Evolutionary conservation across 2,888 invertebrate genomes (phyloP), one percentile per base, ranked within the genome.

Genomic region (Leptopilina syphax): DNA sequence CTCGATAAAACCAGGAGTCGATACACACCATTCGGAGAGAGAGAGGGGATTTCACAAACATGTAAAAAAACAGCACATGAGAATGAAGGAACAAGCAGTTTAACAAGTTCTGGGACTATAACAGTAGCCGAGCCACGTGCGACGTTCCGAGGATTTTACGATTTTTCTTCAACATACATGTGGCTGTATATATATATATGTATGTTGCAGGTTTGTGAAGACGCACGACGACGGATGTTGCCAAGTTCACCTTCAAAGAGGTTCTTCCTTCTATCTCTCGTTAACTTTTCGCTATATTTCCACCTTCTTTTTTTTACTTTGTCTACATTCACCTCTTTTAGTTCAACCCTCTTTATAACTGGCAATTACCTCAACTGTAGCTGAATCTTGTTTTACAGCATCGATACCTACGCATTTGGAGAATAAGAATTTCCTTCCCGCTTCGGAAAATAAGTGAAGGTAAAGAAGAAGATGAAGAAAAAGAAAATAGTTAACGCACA

Each of bases 381-480:
- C 73, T 73, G 73, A 73, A 57, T 60, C 73, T 73, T 18, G 73
- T 73, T 73, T 73, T 73, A 73, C 34, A 34, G 57, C 57, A 73
- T 57, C 73, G 57, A 73, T 73, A 73, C 73, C 54, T 12, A 50
- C 73, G 73, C 44, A 44, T 34, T 73, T 73, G 73, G 73, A 54
- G 34, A 34, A 34, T 34, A 57, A 73, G 73, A 34, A 73, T 73
- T 73, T 73, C 57, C 73, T 73, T 73, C 9, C 73, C 27, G 13
- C 54, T 27, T 27, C 18, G 34, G 41, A 57, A 73, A 63, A 27
- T 27, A n/a, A 73, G n/a, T 27, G 27, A 18, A 34, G 57, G 54
- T 57, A 57, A 57, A 47, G 13, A 54, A 54, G 41, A 34, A 73
- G 54, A 73, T 34, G 27, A 50, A 47, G 13, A 54, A 54, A 10